Base-by-base conservation (phyloP, 2,888 invertebrate species). In the Habroteleia sp. region DNA sequence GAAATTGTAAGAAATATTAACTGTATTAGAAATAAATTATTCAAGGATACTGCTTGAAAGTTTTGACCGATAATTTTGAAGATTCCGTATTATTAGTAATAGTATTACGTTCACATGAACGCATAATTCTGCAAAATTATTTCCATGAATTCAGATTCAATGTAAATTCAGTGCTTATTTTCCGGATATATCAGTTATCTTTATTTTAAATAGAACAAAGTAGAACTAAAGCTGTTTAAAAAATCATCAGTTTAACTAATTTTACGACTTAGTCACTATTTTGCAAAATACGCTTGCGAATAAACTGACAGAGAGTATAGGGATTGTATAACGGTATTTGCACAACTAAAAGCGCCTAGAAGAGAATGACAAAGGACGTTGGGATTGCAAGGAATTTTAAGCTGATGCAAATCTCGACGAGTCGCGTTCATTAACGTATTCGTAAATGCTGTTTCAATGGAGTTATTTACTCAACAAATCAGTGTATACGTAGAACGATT, bases 321-420 rank as follows among this genome's bases (percentile, higher is more conserved):
- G 35, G 62, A 39, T 41, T 63, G 48, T 58, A 74, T 27, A 66
- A 74, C 52, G 44, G 52, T 73, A 77, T 77, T 82, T 82, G 79
- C 77, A 77, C 81, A 79, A 77, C 79, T 82, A 79, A 80, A 81
- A 82, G 81, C 79, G 72, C 71, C 48, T 72, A 76, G 77, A 80
- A 80, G 77, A 78, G 76, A 80, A 78, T 77, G 78, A 82, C 79
- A 76, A 71, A 75, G 77, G 77, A 75, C 76, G 74, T 72, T 48
- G 72, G 46, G 65, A 72, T 76, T 65, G 76, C 76, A 74, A 80
- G 77, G 80, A 81, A 82, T 81, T 78, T 80, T 80, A 81, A 82
- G 79, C 80, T 79, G 78, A 82, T 81, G 82, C 81, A 83, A 82
- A 82, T 82, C 81, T 80, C 74, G 63, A 66, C 77, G 77, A 69